These are phyloP conservation scores for Psittacus erithacus DNA, from an alignment of 2,113 vertebrate genomes.

Conservation along the genomic window DNA sequence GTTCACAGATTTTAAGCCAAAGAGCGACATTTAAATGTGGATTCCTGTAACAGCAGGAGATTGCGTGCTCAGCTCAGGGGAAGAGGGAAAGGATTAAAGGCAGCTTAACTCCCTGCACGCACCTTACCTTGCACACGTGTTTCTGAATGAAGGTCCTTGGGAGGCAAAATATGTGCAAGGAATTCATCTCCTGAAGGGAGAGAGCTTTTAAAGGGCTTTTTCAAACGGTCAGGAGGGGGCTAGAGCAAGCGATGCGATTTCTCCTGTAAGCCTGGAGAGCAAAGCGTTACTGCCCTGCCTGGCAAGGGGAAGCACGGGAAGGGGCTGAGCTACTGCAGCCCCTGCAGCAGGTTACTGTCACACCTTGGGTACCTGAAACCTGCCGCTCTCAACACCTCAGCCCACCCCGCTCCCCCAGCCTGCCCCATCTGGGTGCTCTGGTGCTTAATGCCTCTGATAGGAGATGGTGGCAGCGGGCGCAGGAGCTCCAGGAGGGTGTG, in stretches of 20 bases:
- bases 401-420: neutral
- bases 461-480: neutral
- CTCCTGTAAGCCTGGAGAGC: neutral
- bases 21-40: neutral
- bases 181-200: neutral
- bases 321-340: neutral
- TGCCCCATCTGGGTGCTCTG: neutral
- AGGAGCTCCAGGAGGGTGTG: neutral
- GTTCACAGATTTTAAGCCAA: neutral
- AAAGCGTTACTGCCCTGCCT: neutral
- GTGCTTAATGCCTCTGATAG: neutral
- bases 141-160: neutral
- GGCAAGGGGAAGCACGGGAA: neutral
- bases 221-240: neutral
- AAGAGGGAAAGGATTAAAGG: neutral
- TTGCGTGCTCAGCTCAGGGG: neutral
- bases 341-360: neutral
- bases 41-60: neutral
- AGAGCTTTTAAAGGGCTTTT: neutral
- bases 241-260: neutral
- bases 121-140: neutral
- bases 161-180: rapidly evolving
- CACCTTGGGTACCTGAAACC: neutral
- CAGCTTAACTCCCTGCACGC: neutral
- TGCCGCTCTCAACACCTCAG: neutral